Evolutionary conservation across 2,113 vertebrate species (phyloP).

Genomic region (Speoplatyrhinus poulsoni): DNA sequence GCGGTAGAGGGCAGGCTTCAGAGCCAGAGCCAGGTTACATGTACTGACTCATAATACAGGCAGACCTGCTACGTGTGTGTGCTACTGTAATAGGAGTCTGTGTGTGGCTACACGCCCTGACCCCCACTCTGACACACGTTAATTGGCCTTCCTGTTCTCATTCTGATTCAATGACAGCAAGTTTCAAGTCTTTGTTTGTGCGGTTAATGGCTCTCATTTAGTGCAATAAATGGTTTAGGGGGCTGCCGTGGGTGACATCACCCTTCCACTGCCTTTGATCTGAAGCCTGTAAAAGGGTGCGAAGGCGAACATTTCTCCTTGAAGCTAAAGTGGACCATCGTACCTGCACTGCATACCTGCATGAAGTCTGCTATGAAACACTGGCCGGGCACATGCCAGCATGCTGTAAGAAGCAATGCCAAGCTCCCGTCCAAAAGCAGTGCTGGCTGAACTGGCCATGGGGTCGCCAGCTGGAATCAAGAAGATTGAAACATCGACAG

Average conservation of each 20-base stretch:
- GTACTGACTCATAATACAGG: slow-evolving; percentile 40
- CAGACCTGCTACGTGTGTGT: slow-evolving; percentile 24
- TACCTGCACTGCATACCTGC: slow-evolving; percentile 42
- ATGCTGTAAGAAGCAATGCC: neutral
- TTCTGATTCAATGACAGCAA: slow-evolving; percentile 70
- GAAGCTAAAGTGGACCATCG: slow-evolving; percentile 1
- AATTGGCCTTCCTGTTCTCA: slow-evolving; percentile 73
- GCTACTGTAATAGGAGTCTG: slow-evolving; percentile 53
- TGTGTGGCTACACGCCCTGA: slow-evolving; percentile 29
- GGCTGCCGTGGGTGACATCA: slow-evolving; percentile 70
- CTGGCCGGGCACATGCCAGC: neutral
- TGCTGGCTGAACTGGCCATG: slow-evolving; percentile 27
- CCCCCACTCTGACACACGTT: slow-evolving; percentile 69
- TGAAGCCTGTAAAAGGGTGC: slow-evolving; percentile 27
- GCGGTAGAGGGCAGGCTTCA: slow-evolving; percentile 29
- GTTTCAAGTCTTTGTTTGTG: slow-evolving; percentile 68
- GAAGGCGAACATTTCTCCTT: slow-evolving; percentile 5
- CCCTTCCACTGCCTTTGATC: slow-evolving; percentile 59
- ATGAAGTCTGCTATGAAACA: neutral
- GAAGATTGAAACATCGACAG: slow-evolving; percentile 1
- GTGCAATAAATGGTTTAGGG: slow-evolving; percentile 60
- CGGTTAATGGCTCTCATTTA: slow-evolving; percentile 72
- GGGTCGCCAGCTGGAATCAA: slow-evolving; percentile 54
- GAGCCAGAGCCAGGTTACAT: slow-evolving; percentile 39
- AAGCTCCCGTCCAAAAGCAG: neutral